Conservation (phyloP, 2,797 vertebrate genomes). For the Gymnopithys bicolor region DNA sequence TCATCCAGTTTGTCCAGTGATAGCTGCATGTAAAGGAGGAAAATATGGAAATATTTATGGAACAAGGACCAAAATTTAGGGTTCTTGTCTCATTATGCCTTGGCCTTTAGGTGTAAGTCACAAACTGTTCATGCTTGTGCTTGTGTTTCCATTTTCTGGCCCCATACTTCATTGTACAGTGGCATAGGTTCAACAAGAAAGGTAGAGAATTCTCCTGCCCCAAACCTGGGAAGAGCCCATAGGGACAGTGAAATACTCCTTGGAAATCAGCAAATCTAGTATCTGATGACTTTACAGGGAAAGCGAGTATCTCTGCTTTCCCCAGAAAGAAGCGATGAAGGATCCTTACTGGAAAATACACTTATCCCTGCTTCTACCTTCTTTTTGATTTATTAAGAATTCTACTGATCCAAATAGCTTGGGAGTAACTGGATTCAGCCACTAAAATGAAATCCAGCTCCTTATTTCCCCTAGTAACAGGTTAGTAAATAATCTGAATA, state of each 20-base stretch:
- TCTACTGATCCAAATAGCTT: background rate
- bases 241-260: background rate
- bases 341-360: background rate
- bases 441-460: background rate
- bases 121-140: background rate
- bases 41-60: background rate
- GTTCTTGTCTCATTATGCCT: background rate
- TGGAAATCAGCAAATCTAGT: background rate
- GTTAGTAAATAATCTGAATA: constrained; percentile 12
- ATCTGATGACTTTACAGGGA: background rate
- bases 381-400: background rate
- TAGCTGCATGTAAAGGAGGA: background rate
- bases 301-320: background rate
- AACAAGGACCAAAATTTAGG: background rate
- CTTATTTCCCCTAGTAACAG: constrained; percentile 25
- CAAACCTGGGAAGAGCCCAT: background rate
- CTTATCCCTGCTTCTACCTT: background rate
- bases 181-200: background rate
- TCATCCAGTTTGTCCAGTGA: background rate
- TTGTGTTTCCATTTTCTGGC: constrained; percentile 11
- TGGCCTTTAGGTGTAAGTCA: background rate
- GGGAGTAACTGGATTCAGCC: background rate
- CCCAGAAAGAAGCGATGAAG: background rate
- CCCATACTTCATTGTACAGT: background rate
- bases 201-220: background rate